A percentile compares a stretch with the other conserved stretches of the same genome.
Conservation (phyloP, 2,888 invertebrate species). For the Sarcophaga caerulescens region DNA sequence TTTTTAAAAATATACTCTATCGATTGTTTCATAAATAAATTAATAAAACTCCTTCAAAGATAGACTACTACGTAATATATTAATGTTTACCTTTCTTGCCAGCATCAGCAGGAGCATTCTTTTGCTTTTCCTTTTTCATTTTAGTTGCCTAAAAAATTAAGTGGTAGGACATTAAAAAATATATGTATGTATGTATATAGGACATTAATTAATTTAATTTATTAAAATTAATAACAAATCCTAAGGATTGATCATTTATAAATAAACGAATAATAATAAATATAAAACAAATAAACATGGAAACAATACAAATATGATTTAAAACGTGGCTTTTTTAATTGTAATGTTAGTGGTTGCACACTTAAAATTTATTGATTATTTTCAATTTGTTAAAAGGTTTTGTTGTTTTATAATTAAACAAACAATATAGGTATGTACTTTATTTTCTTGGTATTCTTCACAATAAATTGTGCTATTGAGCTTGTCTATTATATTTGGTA, state of each 20-base stretch:
- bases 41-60: no score
- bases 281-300: neutral
- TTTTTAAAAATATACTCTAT: no score
- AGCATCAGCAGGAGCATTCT: slow-evolving; percentile 81
- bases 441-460: slow-evolving; percentile 13
- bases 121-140: slow-evolving; percentile 86
- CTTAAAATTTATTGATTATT: neutral
- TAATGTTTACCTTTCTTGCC: slow-evolving; percentile 75
- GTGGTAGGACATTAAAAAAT: no score
- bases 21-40: no score
- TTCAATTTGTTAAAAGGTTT: slow-evolving; percentile 39
- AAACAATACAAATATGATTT: slow-evolving; percentile 8
- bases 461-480: neutral
- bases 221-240: neutral
- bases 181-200: neutral
- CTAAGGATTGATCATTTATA: neutral
- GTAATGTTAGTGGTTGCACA: neutral
- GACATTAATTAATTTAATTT: neutral
- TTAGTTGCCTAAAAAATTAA: slow-evolving; percentile 83
- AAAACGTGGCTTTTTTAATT: slow-evolving; percentile 31
- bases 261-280: neutral
- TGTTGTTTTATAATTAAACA: slow-evolving; percentile 29
- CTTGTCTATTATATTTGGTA: slow-evolving; percentile 32
- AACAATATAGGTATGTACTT: neutral
- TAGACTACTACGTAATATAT: neutral